Percentiles rank a stretch among this genome's conserved stretches.
These are phyloP conservation scores for Cheirogaleus major DNA, from an alignment of 2,797 vertebrate genomes.

Conservation along the genomic window DNA sequence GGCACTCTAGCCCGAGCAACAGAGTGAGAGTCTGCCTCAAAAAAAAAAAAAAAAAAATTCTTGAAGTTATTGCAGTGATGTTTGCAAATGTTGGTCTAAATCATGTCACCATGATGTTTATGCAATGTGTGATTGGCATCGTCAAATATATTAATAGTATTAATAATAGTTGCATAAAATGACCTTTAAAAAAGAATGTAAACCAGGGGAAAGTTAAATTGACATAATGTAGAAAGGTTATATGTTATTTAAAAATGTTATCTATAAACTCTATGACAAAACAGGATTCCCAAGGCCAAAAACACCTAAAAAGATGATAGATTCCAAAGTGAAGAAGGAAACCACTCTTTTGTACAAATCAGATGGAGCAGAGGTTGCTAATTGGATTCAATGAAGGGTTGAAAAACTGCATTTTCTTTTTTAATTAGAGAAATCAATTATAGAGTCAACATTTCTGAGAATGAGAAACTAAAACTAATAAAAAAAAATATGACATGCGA, in stretches of 20 bases:
- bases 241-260: background rate
- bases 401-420: background rate
- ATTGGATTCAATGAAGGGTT: background rate
- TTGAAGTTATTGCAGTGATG: background rate
- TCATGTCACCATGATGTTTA: background rate
- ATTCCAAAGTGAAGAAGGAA: background rate
- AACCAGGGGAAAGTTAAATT: background rate
- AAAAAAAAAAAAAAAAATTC: background rate
- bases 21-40: no score
- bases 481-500: background rate
- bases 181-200: background rate
- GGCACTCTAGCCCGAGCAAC: no score
- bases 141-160: background rate
- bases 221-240: background rate
- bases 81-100: background rate
- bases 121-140: background rate
- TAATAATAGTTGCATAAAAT: background rate
- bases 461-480: conserved; percentile 17
- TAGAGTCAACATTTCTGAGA: conserved; percentile 14
- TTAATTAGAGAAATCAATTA: background rate
- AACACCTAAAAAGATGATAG: background rate
- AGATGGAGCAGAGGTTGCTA: background rate
- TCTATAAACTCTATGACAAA: background rate
- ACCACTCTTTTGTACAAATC: background rate
- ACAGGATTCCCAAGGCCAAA: background rate